phyloP scores from a whole-genome alignment of 2,113 vertebrate species.

The Zapornia atra region DNA sequence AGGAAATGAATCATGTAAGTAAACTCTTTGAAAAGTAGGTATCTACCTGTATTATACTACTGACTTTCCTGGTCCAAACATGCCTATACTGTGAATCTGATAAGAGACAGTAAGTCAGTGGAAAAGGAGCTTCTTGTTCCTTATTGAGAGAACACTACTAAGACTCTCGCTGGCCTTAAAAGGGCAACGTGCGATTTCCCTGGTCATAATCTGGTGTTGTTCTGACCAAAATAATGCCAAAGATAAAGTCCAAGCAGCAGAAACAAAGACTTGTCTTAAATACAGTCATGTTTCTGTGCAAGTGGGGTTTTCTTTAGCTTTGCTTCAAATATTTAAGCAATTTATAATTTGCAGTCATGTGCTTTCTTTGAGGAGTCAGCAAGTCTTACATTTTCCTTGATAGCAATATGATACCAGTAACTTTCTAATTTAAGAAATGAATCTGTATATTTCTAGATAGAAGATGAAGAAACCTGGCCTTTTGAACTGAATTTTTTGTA shows the following conservation, averaged over 20 bases:
- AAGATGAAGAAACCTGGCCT: not conserved
- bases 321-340: not conserved
- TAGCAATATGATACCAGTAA: not conserved
- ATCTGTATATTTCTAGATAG: not conserved
- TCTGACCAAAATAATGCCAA: not conserved
- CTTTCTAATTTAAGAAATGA: not conserved
- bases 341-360: not conserved
- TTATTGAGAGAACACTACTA: not conserved
- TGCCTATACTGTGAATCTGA: not conserved
- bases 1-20: conserved; percentile 88
- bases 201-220: not conserved
- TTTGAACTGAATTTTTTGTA: not conserved
- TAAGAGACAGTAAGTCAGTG: not conserved
- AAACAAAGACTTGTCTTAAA: not conserved
- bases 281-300: not conserved
- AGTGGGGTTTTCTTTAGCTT: not conserved
- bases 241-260: not conserved
- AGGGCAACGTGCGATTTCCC: not conserved
- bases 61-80: not conserved
- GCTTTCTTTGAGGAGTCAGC: not conserved
- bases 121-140: not conserved
- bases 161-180: not conserved
- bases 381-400: conserved; percentile 11
- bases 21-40: not conserved
- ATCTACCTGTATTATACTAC: not conserved